Evolutionary conservation across 2,888 invertebrate genomes (phyloP), one percentile per base, ranked within the genome.

Genomic region (Ethmia dodecea): DNA sequence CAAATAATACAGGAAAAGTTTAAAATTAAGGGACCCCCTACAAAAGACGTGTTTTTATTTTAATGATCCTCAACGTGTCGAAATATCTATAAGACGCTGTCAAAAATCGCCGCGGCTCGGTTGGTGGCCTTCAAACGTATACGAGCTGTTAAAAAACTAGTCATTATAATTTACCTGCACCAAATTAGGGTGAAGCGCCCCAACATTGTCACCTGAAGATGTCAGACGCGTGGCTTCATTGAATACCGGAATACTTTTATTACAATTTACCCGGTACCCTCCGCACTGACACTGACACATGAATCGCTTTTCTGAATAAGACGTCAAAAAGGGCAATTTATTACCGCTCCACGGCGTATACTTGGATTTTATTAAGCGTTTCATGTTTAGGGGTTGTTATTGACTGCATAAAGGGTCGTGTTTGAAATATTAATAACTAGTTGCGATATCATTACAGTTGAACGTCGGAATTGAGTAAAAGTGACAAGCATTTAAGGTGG

Each of bases 261-360:
- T 54, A 49, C 59, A n/a, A 29, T 31, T 36, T 35, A 42, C 38
- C 48, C 52, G 53, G 49, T 45, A 43, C 41, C 54, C 43, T 54
- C 52, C 28, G 50, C 43, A 40, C 66, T 68, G 75, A 58, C 63
- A 70, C 54, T 66, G 71, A 64, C 72, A 71, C 61, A 66, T 62
- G 71, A 67, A 63, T 68, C 60, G 64, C 38, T 53, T 48, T 54
- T 46, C 59, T 75, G 78, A 81, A 73, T 67, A 73, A 79, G 74
- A 77, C 71, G 73, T 79, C 79, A 72, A 83, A 83, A 81, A 81
- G 83, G 78, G 68, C 81, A 83, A 80, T 77, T 72, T 70, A 66
- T 66, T 71, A 55, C 64, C 63, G 70, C 62, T 65, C 57, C 55
- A 54, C 57, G 59, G 43, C 51, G 47, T 66, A 70, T 65, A 69